These are phyloP conservation scores for Anodontia alba DNA, from an alignment of 2,888 invertebrate species.

Conservation along the genomic window DNA sequence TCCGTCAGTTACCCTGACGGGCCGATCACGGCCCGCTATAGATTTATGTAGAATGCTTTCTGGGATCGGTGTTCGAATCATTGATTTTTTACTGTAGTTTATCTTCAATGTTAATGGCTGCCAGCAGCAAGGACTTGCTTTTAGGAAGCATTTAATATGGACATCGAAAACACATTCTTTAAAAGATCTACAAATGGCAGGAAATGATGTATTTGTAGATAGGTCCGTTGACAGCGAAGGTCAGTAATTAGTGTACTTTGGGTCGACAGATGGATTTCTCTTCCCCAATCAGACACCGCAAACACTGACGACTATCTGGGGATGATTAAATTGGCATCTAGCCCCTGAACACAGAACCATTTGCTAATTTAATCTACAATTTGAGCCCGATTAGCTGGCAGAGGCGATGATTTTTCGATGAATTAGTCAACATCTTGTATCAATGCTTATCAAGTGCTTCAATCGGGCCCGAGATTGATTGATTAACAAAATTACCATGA, in stretches of 20 bases:
- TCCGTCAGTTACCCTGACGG: too few relatives aligned
- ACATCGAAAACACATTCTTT: too few relatives aligned
- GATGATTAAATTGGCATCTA: conserved; percentile 63
- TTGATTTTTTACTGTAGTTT: too few relatives aligned
- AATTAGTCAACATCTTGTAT: conserved; percentile 65
- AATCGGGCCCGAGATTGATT: conserved; percentile 46
- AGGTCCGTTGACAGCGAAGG: conserved; percentile 43
- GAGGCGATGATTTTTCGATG: conserved; percentile 61
- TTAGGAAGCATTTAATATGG: too few relatives aligned
- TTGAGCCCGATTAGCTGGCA: conserved; percentile 63
- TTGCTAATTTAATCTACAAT: conserved; percentile 66
- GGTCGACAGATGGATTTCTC: conserved; percentile 57
- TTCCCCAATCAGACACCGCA: conserved; percentile 53
- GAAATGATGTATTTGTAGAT: conserved; percentile 2
- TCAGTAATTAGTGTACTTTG: conserved; percentile 43
- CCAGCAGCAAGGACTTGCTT: too few relatives aligned
- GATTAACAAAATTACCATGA: conserved; percentile 58
- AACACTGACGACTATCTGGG: conserved; percentile 53
- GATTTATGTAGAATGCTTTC: too few relatives aligned
- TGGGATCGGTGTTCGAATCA: too few relatives aligned
- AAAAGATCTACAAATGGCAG: too few relatives aligned
- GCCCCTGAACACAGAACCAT: conserved; percentile 47
- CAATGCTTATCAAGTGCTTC: conserved; percentile 59
- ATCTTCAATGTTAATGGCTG: too few relatives aligned
- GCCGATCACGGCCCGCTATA: too few relatives aligned